Percentiles rank a stretch among this genome's conserved stretches.
These are phyloP conservation scores for Zoanthus gigantus DNA, from an alignment of 92 coral and sea anemone genomes.

Conservation along the genomic window DNA sequence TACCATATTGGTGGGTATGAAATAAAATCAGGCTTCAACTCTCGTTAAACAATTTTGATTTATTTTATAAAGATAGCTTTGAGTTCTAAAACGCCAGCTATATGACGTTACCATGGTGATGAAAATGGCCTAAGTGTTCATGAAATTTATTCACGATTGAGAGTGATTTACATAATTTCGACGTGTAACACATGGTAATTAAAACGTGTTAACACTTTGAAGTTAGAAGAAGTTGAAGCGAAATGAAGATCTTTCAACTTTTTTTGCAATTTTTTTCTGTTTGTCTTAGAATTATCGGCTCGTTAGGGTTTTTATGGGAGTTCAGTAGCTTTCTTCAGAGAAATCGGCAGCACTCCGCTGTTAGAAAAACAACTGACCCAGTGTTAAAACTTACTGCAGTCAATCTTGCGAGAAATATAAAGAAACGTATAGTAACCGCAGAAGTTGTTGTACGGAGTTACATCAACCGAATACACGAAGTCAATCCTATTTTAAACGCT, in stretches of 20 bases:
- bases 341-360: constrained; percentile 38
- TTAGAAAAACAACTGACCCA: constrained; percentile 55
- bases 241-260: constrained; percentile 66
- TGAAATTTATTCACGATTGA: too few relatives aligned
- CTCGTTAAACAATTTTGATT: too few relatives aligned
- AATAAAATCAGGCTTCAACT: too few relatives aligned
- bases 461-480: constrained; percentile 72
- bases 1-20: too few relatives aligned
- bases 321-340: constrained; percentile 60
- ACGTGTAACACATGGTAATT: background rate
- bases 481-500: constrained; percentile 79
- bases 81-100: too few relatives aligned
- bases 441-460: constrained; percentile 61
- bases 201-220: background rate
- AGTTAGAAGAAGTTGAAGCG: background rate
- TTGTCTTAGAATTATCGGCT: constrained; percentile 53
- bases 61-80: too few relatives aligned
- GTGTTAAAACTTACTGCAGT: constrained; percentile 65
- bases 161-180: background rate
- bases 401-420: constrained; percentile 59
- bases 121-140: too few relatives aligned
- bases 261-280: constrained; percentile 55
- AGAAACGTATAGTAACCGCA: constrained; percentile 59
- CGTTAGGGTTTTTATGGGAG: constrained; percentile 75
- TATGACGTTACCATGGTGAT: too few relatives aligned